A percentile compares a stretch with the other conserved stretches of the same genome.
phyloP scores from a whole-genome alignment of 2,113 vertebrate genomes.

The Epinephelus fuscoguttatus region DNA sequence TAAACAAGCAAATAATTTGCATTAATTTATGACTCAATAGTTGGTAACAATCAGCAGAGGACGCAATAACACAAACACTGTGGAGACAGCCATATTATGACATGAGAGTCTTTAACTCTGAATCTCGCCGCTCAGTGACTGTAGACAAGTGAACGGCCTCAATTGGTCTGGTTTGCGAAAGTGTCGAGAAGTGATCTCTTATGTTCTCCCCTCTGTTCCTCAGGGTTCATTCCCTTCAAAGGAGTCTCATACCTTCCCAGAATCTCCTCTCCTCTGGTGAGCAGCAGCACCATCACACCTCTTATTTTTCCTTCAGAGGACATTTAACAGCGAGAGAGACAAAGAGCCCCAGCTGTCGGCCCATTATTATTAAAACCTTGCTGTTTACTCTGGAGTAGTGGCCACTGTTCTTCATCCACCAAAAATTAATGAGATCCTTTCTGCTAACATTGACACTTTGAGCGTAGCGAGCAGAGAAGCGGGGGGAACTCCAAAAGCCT shows the following conservation, averaged over 20 bases:
- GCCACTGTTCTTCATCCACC: constrained; percentile 65
- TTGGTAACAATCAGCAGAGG: no score
- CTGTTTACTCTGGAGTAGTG: constrained; percentile 62
- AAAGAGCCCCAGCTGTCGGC: constrained; percentile 49
- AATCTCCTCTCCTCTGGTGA: constrained; percentile 9
- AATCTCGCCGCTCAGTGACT: background rate
- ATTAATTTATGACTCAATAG: no score
- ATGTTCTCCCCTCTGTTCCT: background rate
- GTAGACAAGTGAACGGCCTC: background rate
- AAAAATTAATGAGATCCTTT: constrained; percentile 77
- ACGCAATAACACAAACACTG: no score
- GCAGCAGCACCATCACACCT: constrained; percentile 32
- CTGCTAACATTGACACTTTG: constrained; percentile 74
- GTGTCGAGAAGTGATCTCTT: background rate
- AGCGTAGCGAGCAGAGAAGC: constrained; percentile 23
- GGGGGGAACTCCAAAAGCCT: constrained; percentile 9
- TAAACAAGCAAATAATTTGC: no score
- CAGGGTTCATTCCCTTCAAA: background rate
- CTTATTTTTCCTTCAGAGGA: constrained; percentile 63
- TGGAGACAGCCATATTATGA: background rate
- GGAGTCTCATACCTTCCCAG: background rate
- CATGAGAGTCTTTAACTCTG: background rate
- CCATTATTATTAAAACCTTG: constrained; percentile 67
- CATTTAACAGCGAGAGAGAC: constrained; percentile 41
- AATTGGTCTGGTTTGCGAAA: background rate